These are phyloP conservation scores for Plecotus auritus DNA, from an alignment of 2,113 vertebrate species.

Conservation along the genomic window DNA sequence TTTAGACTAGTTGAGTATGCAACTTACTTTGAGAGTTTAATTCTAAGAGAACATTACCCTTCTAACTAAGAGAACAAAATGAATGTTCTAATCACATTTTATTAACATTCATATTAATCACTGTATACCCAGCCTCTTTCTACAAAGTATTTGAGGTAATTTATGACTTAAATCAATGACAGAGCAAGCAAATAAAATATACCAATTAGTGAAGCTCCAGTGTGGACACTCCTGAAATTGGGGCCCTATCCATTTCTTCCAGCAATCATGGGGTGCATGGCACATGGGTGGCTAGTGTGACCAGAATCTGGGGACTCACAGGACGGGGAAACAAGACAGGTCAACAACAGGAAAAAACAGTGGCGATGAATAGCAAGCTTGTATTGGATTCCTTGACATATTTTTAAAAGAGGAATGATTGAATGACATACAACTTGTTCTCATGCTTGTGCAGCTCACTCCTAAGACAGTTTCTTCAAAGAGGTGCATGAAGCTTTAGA, in stretches of 20 bases:
- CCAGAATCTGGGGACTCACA: background rate
- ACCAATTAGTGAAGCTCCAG: background rate
- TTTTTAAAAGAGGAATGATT: background rate
- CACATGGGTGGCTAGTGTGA: background rate
- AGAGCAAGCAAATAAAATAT: background rate
- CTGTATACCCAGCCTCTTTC: background rate
- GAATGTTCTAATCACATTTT: background rate
- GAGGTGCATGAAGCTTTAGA: background rate
- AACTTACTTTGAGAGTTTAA: background rate
- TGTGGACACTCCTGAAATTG: no score
- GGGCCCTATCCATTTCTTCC: no score
- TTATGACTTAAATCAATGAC: background rate
- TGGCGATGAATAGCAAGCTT: background rate
- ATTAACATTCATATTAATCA: background rate
- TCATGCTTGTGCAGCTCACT: background rate
- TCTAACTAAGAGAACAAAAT: background rate
- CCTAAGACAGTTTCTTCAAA: background rate
- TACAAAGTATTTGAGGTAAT: background rate
- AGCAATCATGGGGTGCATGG: background rate
- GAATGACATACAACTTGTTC: background rate
- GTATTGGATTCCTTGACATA: background rate
- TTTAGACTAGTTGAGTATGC: background rate
- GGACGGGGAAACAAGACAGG: background rate
- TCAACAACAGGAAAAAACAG: no score
- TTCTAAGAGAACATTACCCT: background rate